phyloP scores from a whole-genome alignment of 2,888 invertebrate genomes.

The Rosalia funebris region DNA sequence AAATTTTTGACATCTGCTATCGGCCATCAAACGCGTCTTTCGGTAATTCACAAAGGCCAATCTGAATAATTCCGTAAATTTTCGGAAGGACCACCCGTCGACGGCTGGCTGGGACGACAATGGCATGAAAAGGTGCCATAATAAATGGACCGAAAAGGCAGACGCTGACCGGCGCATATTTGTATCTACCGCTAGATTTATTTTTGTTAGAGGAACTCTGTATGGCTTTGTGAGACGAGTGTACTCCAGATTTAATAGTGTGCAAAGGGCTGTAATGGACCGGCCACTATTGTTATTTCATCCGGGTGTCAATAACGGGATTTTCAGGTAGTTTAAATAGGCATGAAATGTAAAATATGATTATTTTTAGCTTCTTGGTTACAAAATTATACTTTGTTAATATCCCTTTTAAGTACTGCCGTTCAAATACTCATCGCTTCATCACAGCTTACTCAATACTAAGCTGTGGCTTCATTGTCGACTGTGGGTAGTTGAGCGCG shows the following conservation, averaged over 20 bases:
- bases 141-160: conserved; percentile 20
- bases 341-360: too few relatives aligned
- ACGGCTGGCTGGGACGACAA: conserved; percentile 38
- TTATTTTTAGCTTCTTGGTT: too few relatives aligned
- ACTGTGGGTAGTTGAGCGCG: too few relatives aligned
- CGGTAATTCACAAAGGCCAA: conserved; percentile 40
- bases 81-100: conserved; percentile 45
- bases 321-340: too few relatives aligned
- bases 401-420: too few relatives aligned
- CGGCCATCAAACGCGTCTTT: conserved; percentile 40
- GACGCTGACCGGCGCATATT: conserved; percentile 7
- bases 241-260: conserved; percentile 22
- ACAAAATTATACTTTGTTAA: too few relatives aligned
- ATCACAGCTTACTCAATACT: too few relatives aligned
- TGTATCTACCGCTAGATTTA: conserved; percentile 6
- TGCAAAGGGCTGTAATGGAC: conserved; percentile 9
- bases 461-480: too few relatives aligned
- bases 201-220: not conserved
- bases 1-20: conserved; percentile 39
- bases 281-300: conserved; percentile 19
- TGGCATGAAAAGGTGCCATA: conserved; percentile 36
- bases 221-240: conserved; percentile 19
- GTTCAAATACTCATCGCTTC: too few relatives aligned
- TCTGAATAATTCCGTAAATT: conserved; percentile 40
- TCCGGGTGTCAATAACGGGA: too few relatives aligned